Percentiles rank a stretch among this genome's conserved stretches.
These are phyloP conservation scores for Xyliphius kryptos DNA, from an alignment of 2,113 vertebrate genomes.

Conservation along the genomic window DNA sequence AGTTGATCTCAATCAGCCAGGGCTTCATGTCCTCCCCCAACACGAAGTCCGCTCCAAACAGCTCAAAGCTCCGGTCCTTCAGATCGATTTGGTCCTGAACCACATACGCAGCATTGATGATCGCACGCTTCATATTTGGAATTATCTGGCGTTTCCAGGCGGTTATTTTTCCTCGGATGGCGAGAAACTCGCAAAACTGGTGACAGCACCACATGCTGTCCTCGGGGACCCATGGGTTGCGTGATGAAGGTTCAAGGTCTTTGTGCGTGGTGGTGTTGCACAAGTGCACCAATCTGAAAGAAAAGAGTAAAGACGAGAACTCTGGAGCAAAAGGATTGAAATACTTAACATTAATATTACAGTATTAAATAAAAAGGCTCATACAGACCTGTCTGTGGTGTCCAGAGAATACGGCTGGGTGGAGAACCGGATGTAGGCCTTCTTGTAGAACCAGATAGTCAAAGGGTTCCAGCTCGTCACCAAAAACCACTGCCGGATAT, in stretches of 20 bases:
- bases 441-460: conserved; percentile 83
- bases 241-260: conserved; percentile 58
- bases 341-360: background rate
- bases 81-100: conserved; percentile 71
- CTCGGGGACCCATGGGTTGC: conserved; percentile 64
- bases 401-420: conserved; percentile 76
- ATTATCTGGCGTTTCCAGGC: conserved; percentile 71
- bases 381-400: conserved; percentile 73
- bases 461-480: conserved; percentile 90
- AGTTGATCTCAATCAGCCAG: conserved; percentile 89
- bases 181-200: conserved; percentile 64
- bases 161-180: conserved; percentile 57
- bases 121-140: conserved; percentile 79
- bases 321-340: no score
- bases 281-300: conserved; percentile 75
- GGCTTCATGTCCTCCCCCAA: conserved; percentile 77
- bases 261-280: conserved; percentile 90
- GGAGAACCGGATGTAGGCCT: conserved; percentile 89
- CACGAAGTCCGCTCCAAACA: conserved; percentile 85
- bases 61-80: conserved; percentile 80
- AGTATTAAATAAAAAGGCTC: background rate
- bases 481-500: conserved; percentile 89
- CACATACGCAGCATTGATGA: conserved; percentile 72
- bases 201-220: conserved; percentile 83
- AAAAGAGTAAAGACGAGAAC: background rate